Base-by-base conservation (phyloP, 2,113 vertebrate genomes). In the Riparia riparia region DNA sequence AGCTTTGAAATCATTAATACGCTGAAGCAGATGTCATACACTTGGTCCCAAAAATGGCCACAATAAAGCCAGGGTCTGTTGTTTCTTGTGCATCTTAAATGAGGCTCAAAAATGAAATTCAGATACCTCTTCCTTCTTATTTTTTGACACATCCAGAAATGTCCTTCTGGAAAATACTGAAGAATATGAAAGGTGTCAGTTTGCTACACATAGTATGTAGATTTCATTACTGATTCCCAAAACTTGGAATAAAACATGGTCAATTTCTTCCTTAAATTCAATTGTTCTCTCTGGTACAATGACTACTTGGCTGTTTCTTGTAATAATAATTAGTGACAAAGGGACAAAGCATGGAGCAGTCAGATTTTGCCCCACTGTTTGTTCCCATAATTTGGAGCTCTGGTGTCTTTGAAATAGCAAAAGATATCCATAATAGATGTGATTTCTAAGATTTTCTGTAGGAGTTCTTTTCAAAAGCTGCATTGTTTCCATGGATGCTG, bases 361-460 rank as follows among this genome's bases (percentile, higher is more conserved):
- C 82, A 85, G 89, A 90, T 82, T 95, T 95, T 93, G 65, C 60
- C 74, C 78, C 88, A 89, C 89, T 96, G 74, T 92, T 96, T 79
- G 90, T 97, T 97, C 95, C 94, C 95, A 96, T 97, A 96, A 95
- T 96, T 94, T 95, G 91, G 90, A 95, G 32, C 85, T 92, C 37
- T 61, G 50, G 60, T 4, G 64, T 90, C 95, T 96, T 96, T 96
- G 91, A 96, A 96, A 97, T 47, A 90, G 82, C 85, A 80, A 95
- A 90, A 96, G 90, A 96, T 95, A 95, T 94, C 94, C 93, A 97
- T 97, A 96, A 96, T 96, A 96, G 71, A 97, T 95, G 95, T 95
- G 95, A 95, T 96, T 97, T 97, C 95, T 91, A 94, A 96, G 93
- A 96, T 97, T 78, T 97, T 97, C 95, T 84, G 81, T 92, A 88